These are phyloP conservation scores for Drosophila tropicalis DNA, from an alignment of 1,140 invertebrate genomes.

Conservation along the genomic window DNA sequence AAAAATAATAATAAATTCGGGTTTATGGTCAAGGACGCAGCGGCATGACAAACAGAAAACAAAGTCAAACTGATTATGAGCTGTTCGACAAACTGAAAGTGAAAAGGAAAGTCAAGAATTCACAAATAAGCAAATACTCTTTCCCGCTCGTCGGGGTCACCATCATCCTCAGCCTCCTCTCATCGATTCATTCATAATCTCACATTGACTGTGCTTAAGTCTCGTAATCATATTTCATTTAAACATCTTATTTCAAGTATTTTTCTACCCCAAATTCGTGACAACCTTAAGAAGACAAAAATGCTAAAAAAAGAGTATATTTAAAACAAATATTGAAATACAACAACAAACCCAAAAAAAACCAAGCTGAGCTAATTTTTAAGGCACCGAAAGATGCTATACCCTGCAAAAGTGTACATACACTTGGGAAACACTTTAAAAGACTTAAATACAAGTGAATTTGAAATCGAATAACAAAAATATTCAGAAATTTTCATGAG, in stretches of 20 bases:
- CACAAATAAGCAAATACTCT: constrained; percentile 13
- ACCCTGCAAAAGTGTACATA: too few species aligned
- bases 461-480: too few species aligned
- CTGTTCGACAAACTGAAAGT: background rate
- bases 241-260: background rate
- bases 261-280: background rate
- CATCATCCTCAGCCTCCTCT: too few species aligned
- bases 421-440: too few species aligned
- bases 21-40: constrained; percentile 71
- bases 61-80: constrained; percentile 53
- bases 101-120: constrained; percentile 14
- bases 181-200: too few species aligned
- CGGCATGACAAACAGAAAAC: constrained; percentile 43
- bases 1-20: constrained; percentile 44
- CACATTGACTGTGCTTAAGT: too few species aligned
- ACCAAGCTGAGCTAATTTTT: background rate
- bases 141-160: background rate
- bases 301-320: too few species aligned
- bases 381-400: background rate
- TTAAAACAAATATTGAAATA: background rate
- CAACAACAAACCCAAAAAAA: background rate
- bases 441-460: too few species aligned
- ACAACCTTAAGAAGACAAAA: background rate
- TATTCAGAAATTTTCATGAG: too few species aligned
- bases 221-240: too few species aligned